Percentiles rank a stretch among this genome's conserved stretches.
phyloP scores from a whole-genome alignment of 1,140 invertebrate genomes.

The Platyura marginata region DNA sequence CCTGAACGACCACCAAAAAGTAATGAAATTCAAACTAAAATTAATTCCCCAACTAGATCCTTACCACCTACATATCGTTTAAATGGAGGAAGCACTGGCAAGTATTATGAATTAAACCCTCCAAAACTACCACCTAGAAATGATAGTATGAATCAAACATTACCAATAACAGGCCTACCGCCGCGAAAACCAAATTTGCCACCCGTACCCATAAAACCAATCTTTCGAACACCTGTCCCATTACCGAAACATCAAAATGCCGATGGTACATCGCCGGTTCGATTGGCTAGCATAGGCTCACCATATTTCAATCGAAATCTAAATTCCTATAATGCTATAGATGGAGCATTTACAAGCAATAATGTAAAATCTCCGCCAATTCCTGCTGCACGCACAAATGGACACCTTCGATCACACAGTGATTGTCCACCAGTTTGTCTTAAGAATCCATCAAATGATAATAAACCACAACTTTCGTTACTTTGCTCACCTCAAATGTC shows the following conservation, averaged over 20 bases:
- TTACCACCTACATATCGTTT: not conserved
- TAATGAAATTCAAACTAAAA: constrained; percentile 12
- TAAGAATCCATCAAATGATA: constrained; percentile 4
- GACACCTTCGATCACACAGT: constrained; percentile 4
- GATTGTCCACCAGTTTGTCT: constrained; percentile 5
- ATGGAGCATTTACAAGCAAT: not conserved
- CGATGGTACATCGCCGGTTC: constrained; percentile 14
- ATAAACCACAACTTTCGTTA: constrained; percentile 5
- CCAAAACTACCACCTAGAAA: constrained; percentile 7
- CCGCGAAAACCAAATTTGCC: constrained; percentile 52
- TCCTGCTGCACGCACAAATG: constrained; percentile 1
- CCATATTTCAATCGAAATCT: constrained; percentile 26
- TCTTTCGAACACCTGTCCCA: constrained; percentile 25
- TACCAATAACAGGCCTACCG: constrained; percentile 18
- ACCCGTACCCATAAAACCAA: constrained; percentile 41
- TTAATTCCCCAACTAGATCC: constrained; percentile 16
- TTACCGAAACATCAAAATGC: constrained; percentile 17
- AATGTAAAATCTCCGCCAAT: constrained; percentile 1
- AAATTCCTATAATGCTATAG: not conserved
- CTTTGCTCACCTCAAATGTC: constrained; percentile 32
- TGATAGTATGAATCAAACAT: constrained; percentile 21
- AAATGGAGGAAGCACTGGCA: constrained; percentile 13
- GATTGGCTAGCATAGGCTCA: constrained; percentile 35
- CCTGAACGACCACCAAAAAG: constrained; percentile 41
- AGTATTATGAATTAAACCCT: constrained; percentile 10